Evolutionary conservation across 2,888 invertebrate species (phyloP), one percentile per base, ranked within the genome.

Genomic region (Sceliomorpha sp.): DNA sequence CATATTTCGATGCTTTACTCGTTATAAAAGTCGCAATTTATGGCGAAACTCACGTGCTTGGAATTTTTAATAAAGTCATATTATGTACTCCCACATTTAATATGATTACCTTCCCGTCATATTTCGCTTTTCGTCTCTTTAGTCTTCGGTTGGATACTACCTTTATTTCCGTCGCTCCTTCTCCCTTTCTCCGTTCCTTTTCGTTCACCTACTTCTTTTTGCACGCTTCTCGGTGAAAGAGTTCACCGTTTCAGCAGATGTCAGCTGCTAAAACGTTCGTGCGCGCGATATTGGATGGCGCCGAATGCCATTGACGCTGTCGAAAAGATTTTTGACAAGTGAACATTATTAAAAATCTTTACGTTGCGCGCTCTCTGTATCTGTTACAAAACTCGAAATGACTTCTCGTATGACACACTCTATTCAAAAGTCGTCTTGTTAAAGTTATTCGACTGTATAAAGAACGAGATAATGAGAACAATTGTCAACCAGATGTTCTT

Each of bases 261-360:
- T 80, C 83, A 82, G 80, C 79, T 82, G 82, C 74, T 84, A 78
- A 82, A 85, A 78, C 76, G 81, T 79, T 81, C 47, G 39, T 70
- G 74, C 73, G 59, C 63, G 76, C 76, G 77, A 84, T 87, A 86
- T 87, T 86, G 85, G 82, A 79, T 83, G 82, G 85, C 80, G 71
- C 85, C 86, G 80, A 86, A 86, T 87, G 87, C 78, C 81, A 71
- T 74, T 87, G 87, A 87, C 87, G 81, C 74, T 81, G 81, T 84
- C 84, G 79, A 75, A 81, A 79, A 80, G 70, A 80, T 75, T 83
- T 80, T 80, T 83, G 84, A 84, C 84, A 83, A 77, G 83, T 73
- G 76, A 53, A 53, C 77, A 77, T 86, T 85, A 86, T 84, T 83
- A 82, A 84, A 84, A 82, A 83, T 67, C 48, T 55, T 44, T 31